Conservation (phyloP, 2,797 vertebrate genomes). For the Propithecus deckenii region DNA sequence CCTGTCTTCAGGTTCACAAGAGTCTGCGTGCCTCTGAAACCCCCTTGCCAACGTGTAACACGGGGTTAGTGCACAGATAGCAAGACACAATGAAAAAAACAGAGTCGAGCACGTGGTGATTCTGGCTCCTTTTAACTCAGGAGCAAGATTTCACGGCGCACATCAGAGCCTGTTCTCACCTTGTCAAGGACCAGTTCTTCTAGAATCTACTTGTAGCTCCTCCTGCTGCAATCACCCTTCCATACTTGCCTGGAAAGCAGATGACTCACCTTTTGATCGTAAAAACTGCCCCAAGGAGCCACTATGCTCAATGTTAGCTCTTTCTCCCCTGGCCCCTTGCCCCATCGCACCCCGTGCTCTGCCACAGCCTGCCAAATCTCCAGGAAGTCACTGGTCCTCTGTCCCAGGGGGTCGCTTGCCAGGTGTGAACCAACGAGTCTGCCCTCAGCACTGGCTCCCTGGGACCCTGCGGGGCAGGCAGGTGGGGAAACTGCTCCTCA, state of each 20-base stretch:
- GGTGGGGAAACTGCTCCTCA: background rate
- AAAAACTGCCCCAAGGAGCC: background rate
- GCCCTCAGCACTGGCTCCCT: background rate
- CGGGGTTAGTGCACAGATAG: accelerated
- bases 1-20: background rate
- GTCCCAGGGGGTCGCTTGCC: background rate
- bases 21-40: background rate
- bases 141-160: background rate
- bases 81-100: background rate
- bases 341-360: background rate
- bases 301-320: background rate
- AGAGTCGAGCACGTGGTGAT: accelerated
- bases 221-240: background rate
- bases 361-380: background rate
- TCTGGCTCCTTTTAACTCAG: background rate
- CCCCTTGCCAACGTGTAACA: background rate
- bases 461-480: background rate
- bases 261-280: background rate
- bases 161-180: background rate
- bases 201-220: background rate
- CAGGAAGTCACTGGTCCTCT: background rate
- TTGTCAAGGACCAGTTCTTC: background rate
- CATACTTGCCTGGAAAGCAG: background rate
- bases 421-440: background rate
- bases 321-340: background rate